phyloP scores from a whole-genome alignment of 2,113 vertebrate genomes.

The Gnathonemus echidnorhynchus region DNA sequence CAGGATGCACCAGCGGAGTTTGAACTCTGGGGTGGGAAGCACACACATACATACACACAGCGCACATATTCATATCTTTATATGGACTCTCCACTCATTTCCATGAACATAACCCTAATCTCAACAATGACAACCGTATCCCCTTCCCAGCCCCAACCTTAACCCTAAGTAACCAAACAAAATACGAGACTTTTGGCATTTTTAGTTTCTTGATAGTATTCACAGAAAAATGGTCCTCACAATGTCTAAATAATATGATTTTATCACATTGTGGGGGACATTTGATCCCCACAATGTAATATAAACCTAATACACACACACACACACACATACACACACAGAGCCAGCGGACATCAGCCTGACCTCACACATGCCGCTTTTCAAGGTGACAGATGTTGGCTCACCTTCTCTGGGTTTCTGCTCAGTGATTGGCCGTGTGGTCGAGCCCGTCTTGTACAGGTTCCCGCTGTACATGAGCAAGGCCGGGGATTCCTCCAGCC shows the following conservation, averaged over 20 bases:
- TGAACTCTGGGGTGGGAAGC: slow-evolving; percentile 58
- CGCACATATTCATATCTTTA: background rate
- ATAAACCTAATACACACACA: background rate
- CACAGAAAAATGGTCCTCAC: background rate
- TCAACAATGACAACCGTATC: background rate
- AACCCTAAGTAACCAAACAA: background rate
- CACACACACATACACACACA: background rate
- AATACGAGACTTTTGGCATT: no score
- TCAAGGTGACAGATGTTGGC: background rate
- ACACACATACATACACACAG: background rate
- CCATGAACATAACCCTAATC: background rate
- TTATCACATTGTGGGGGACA: background rate
- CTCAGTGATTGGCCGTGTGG: slow-evolving; percentile 54
- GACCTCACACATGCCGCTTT: background rate
- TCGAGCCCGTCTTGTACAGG: slow-evolving; percentile 67
- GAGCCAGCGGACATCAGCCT: background rate
- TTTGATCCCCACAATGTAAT: background rate
- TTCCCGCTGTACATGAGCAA: slow-evolving; percentile 60
- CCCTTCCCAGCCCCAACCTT: background rate
- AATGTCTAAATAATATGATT: background rate
- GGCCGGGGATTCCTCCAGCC: slow-evolving; percentile 33
- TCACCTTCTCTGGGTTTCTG: slow-evolving; percentile 64
- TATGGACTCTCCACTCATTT: background rate
- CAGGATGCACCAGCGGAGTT: slow-evolving; percentile 67
- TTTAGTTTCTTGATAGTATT: background rate